phyloP scores from a whole-genome alignment of 2,113 vertebrate genomes.

The Capreolus pygargus region DNA sequence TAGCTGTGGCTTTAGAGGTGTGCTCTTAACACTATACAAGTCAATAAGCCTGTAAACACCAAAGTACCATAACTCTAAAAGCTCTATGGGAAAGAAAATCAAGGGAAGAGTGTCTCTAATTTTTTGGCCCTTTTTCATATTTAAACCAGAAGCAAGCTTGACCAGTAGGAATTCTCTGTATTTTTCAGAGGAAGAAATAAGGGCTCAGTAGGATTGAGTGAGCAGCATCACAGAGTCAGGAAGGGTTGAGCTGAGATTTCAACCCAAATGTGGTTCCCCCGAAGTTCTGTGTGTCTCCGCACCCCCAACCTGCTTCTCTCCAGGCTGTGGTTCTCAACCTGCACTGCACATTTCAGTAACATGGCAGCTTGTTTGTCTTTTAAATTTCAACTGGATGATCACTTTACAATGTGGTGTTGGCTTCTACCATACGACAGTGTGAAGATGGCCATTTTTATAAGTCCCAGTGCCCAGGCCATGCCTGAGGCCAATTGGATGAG shows the following conservation, averaged over 20 bases:
- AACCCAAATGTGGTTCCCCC: accelerated
- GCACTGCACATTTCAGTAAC: not conserved
- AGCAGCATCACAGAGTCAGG: not conserved
- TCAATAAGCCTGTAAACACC: not conserved
- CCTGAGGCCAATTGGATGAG: not conserved
- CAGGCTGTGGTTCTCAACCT: not conserved
- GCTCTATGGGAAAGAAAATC: not conserved
- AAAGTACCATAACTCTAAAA: not conserved
- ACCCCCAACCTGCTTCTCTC: too few species aligned
- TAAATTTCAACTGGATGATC: not conserved
- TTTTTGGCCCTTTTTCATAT: not conserved
- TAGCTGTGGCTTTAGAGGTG: not conserved
- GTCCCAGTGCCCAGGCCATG: not conserved
- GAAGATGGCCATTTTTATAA: not conserved
- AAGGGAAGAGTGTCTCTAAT: too few species aligned
- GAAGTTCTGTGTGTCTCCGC: accelerated
- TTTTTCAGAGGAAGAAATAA: not conserved
- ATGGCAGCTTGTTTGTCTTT: not conserved
- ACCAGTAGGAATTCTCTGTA: not conserved
- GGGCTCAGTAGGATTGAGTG: not conserved
- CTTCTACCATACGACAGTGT: accelerated
- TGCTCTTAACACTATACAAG: not conserved
- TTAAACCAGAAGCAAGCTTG: not conserved
- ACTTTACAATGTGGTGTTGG: not conserved
- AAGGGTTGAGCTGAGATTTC: not conserved